Evolutionary conservation across 2,888 invertebrate species (phyloP).

Genomic region (Rhagonycha lutea): DNA sequence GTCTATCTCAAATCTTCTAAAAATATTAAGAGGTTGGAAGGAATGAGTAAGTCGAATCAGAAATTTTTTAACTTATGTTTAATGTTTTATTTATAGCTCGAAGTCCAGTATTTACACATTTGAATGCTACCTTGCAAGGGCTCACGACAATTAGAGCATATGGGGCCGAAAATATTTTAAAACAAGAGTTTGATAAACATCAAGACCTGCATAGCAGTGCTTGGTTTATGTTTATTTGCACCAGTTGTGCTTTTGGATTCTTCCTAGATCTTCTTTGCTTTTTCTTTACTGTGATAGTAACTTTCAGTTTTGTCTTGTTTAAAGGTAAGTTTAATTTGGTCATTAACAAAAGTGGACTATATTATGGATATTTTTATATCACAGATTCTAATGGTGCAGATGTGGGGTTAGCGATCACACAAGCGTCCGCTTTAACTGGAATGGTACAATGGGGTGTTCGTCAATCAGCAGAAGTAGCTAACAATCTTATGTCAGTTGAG

Average conservation of each 20-base stretch:
- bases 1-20: slow-evolving; percentile 72
- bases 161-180: slow-evolving; percentile 67
- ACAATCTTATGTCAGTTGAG: slow-evolving; percentile 81
- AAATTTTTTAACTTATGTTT: slow-evolving; percentile 49
- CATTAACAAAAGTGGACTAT: neutral
- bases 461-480: slow-evolving; percentile 80
- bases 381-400: slow-evolving; percentile 57
- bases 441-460: slow-evolving; percentile 80
- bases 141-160: slow-evolving; percentile 80
- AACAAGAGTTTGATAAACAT: slow-evolving; percentile 58
- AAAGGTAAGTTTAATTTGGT: slow-evolving; percentile 42
- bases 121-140: slow-evolving; percentile 79
- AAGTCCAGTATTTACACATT: slow-evolving; percentile 82
- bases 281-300: slow-evolving; percentile 65
- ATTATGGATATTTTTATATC: neutral
- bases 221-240: slow-evolving; percentile 68
- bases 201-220: slow-evolving; percentile 69
- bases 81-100: slow-evolving; percentile 63
- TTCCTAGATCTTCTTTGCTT: slow-evolving; percentile 68
- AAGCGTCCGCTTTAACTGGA: slow-evolving; percentile 63
- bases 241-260: slow-evolving; percentile 68
- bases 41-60: slow-evolving; percentile 59
- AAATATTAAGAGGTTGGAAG: slow-evolving; percentile 71
- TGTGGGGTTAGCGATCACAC: slow-evolving; percentile 69
- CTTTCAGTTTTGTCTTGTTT: slow-evolving; percentile 65